Base-by-base conservation (phyloP, 2,888 invertebrate species). In the Nipponacmea schrenckii region DNA sequence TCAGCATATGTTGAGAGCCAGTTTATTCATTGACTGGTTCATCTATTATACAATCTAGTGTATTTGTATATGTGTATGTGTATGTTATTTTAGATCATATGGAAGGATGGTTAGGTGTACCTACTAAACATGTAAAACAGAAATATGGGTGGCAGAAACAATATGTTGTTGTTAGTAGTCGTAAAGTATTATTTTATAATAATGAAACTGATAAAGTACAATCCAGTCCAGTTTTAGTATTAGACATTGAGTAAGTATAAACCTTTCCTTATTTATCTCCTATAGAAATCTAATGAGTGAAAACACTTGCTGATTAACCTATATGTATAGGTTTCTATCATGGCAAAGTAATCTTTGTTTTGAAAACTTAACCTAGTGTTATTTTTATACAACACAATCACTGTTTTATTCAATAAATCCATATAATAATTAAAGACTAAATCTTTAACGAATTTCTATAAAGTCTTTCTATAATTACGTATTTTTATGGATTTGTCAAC, bases 71-170 rank as follows among this genome's bases (percentile, higher is more conserved):
- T 62, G 14, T 31, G n/a, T n/a, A n/a, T n/a, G n/a, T n/a, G n/a
- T n/a, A n/a, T 74, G 27, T 71, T 67, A 65, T 80, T 78, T 84
- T 83, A 68, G 79, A 79, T 62, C 86, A 92, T 75, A 93, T 98
- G 83, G 98, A 98, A 90, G 98, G 98, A 72, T 98, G 97, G 96
- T 92, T 98, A 74, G 95, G 96, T 69, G 93, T 97, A 83, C 98
- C 98, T 70, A 95, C 94, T 88, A 96, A 96, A 87, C 96, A 96
- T 89, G 98, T 98, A 89, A 96, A 97, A 80, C 93, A 95, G 79
- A 92, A 96, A 75, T 96, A 97, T 89, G 97, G 97, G 67, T 98
- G 98, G 98, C 95, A 94, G 90, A 95, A 95, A 86, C 97, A 97
- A 89, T 98, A 95, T 89, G 97, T 98, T 64, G 97, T 98, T 64